These are phyloP conservation scores for Clarias fuscus DNA, from an alignment of 2,797 vertebrate genomes.

Conservation along the genomic window DNA sequence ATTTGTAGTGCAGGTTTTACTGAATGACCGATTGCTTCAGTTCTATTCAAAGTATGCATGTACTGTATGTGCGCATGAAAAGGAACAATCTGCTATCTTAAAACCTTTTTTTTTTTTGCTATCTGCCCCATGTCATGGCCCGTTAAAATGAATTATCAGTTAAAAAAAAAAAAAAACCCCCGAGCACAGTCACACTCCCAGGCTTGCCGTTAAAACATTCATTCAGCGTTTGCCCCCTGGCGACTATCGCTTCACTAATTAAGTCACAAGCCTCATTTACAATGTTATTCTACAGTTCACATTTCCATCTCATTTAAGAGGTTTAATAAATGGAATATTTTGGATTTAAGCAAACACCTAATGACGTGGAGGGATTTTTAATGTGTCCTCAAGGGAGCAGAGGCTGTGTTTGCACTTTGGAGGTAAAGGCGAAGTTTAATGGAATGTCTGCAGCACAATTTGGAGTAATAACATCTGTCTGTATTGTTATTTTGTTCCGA, in stretches of 20 bases:
- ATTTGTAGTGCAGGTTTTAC: not conserved
- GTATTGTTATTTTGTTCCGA: constrained; percentile 66
- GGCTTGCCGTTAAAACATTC: constrained; percentile 51
- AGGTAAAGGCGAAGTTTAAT: constrained; percentile 60
- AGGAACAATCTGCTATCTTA: not conserved
- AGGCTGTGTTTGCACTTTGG: constrained; percentile 51
- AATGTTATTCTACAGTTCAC: constrained; percentile 59
- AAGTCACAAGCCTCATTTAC: constrained; percentile 61
- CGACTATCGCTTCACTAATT: constrained; percentile 56
- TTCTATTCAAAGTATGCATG: not conserved
- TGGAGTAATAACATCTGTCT: constrained; percentile 56
- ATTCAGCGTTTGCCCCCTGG: constrained; percentile 49
- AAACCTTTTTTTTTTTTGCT: not conserved
- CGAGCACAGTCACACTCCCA: constrained; percentile 39
- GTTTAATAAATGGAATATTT: constrained; percentile 64
- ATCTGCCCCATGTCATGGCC: not conserved
- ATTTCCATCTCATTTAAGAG: constrained; percentile 63
- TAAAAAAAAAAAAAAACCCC: constrained; percentile 33
- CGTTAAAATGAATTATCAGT: constrained; percentile 46
- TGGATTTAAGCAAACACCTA: constrained; percentile 60
- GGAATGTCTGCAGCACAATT: constrained; percentile 62
- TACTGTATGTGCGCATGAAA: not conserved
- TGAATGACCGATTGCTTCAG: not conserved
- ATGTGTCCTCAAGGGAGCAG: constrained; percentile 54
- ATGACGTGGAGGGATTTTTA: constrained; percentile 59